These are phyloP conservation scores for Sebastes trivittatus DNA, from an alignment of 2,797 vertebrate species.

Conservation along the genomic window DNA sequence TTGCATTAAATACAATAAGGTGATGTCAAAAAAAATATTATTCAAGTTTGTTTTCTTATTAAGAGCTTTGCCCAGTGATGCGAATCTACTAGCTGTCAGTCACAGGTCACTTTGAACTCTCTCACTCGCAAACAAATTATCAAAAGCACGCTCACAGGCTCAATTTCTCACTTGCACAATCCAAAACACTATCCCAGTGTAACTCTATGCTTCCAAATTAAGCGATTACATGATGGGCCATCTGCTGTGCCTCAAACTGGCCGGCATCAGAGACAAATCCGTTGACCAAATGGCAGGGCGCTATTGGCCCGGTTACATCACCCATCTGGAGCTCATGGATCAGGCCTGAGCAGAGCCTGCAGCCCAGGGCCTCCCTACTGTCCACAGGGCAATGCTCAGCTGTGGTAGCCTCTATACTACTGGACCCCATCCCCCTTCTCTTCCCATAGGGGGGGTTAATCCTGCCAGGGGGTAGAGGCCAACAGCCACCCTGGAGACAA, in stretches of 20 bases:
- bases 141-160: conserved; percentile 29
- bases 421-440: conserved; percentile 51
- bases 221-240: conserved; percentile 75
- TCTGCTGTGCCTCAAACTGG: conserved; percentile 75
- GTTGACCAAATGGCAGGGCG: conserved; percentile 72
- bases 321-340: conserved; percentile 77
- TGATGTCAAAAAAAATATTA: background rate
- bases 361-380: conserved; percentile 36
- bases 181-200: conserved; percentile 44
- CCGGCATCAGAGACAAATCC: conserved; percentile 75
- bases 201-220: conserved; percentile 67
- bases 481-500: conserved; percentile 69
- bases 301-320: conserved; percentile 70
- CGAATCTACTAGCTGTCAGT: conserved; percentile 2
- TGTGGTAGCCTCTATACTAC: conserved; percentile 56
- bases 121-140: conserved; percentile 5
- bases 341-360: conserved; percentile 43
- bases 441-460: conserved; percentile 60
- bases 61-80: background rate
- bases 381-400: conserved; percentile 66
- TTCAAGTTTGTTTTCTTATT: background rate
- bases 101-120: background rate
- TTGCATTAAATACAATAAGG: conserved; percentile 8
- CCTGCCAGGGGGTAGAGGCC: conserved; percentile 63
- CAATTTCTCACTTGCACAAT: conserved; percentile 56